Conservation (phyloP, 2,888 invertebrate species). For the Elegia similella region DNA sequence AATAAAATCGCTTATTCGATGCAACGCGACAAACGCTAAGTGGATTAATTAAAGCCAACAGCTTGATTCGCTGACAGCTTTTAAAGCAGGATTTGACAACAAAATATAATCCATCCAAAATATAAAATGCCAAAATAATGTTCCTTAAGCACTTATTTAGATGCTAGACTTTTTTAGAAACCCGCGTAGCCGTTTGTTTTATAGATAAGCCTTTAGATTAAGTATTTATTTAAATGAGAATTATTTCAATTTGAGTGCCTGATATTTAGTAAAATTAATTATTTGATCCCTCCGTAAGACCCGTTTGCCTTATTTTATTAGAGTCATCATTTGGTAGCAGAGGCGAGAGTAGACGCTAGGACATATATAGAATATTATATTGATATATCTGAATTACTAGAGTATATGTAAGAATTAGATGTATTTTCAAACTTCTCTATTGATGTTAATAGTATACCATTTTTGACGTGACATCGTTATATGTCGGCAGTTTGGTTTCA, state of each 20-base stretch:
- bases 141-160: constrained; percentile 27
- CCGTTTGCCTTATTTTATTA: constrained; percentile 79
- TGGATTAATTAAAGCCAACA: background rate
- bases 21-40: too few species aligned
- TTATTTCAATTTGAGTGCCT: constrained; percentile 76
- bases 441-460: constrained; percentile 50
- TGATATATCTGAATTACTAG: constrained; percentile 46
- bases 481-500: constrained; percentile 28
- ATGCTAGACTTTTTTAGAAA: constrained; percentile 20
- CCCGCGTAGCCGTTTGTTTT: constrained; percentile 29
- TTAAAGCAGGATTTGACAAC: constrained; percentile 28
- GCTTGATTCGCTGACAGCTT: constrained; percentile 14
- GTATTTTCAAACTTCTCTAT: constrained; percentile 52
- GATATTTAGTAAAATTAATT: constrained; percentile 59
- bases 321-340: constrained; percentile 54
- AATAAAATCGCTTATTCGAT: too few species aligned
- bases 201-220: constrained; percentile 36
- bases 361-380: constrained; percentile 34
- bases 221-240: constrained; percentile 42
- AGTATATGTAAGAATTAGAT: constrained; percentile 41
- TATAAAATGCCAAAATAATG: constrained; percentile 39
- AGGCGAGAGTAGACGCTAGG: constrained; percentile 56
- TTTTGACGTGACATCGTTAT: constrained; percentile 38
- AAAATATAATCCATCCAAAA: constrained; percentile 55
- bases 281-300: constrained; percentile 73